Conservation (phyloP, 2,888 invertebrate species). For the Drosophila nigricruria region DNA sequence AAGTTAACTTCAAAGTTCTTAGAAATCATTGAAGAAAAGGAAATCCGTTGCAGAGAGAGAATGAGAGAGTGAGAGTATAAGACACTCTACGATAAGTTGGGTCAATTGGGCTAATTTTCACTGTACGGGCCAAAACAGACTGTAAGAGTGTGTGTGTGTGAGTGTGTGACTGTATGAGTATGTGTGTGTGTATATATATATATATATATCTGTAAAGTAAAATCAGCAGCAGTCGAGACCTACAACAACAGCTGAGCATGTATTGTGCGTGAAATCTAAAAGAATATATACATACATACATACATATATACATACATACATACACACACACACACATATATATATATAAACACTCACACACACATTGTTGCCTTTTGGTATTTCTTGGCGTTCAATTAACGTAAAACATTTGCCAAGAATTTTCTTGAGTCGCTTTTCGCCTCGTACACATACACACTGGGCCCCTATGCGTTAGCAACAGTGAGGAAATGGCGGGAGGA, state of each 20-base stretch:
- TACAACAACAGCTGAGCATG: conserved; percentile 74
- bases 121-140: conserved; percentile 12
- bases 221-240: conserved; percentile 46
- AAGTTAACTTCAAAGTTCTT: not conserved
- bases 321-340: conserved; percentile 4
- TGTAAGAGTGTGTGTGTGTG: not conserved
- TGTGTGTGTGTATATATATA: not conserved
- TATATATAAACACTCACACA: no score
- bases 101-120: conserved; percentile 15
- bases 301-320: not conserved
- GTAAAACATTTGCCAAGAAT: conserved; percentile 76
- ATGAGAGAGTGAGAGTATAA: not conserved
- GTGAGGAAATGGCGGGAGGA: conserved; percentile 7
- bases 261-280: conserved; percentile 36
- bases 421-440: conserved; percentile 48
- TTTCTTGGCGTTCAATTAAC: conserved; percentile 75
- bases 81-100: not conserved
- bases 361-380: conserved; percentile 37
- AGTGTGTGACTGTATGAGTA: not conserved
- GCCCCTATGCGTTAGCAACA: conserved; percentile 34
- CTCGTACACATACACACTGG: conserved; percentile 5
- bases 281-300: not conserved
- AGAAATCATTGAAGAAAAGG: not conserved
- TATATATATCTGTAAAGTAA: conserved; percentile 4
- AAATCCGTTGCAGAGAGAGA: not conserved